Evolutionary conservation across 2,113 vertebrate genomes (phyloP).

Genomic region (Nothobranchius kuhntae): DNA sequence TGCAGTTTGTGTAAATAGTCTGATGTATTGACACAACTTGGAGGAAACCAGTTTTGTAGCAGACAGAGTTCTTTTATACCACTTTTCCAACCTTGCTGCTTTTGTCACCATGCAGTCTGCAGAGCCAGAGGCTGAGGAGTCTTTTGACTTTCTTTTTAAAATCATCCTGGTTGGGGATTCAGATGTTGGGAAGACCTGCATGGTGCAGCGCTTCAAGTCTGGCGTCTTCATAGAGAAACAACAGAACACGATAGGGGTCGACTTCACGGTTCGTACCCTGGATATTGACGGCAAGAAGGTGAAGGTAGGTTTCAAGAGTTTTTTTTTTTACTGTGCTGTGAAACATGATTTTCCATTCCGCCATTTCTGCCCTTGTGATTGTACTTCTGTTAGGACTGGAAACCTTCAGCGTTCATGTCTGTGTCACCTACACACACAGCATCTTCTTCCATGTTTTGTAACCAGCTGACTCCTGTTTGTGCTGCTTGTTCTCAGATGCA

Average conservation of each 20-base stretch:
- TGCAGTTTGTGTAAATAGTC: conserved; percentile 44
- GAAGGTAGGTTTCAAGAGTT: conserved; percentile 80
- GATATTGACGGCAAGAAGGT: conserved; percentile 91
- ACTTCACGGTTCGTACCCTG: conserved; percentile 91
- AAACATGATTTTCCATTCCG: no score
- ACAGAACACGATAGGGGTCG: conserved; percentile 96
- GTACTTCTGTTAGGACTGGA: background rate
- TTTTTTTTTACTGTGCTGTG: background rate
- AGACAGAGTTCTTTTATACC: conserved; percentile 13
- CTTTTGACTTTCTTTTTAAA: conserved; percentile 94
- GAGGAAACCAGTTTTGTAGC: conserved; percentile 48
- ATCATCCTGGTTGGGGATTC: conserved; percentile 95
- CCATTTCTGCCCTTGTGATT: no score
- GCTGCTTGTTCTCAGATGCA: conserved; percentile 85
- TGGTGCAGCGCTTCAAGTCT: conserved; percentile 91
- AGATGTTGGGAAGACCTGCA: conserved; percentile 94
- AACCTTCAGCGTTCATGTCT: background rate
- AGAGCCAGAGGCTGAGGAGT: conserved; percentile 78
- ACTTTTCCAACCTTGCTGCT: conserved; percentile 21
- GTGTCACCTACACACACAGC: background rate
- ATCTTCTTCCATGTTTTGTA: background rate
- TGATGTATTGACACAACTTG: conserved; percentile 58
- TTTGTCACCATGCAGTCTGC: conserved; percentile 81
- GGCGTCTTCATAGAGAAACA: conserved; percentile 87
- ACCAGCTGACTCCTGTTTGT: background rate